Evolutionary conservation across 2,888 invertebrate genomes (phyloP).

Genomic region (Sinodicranocentrus sp.): DNA sequence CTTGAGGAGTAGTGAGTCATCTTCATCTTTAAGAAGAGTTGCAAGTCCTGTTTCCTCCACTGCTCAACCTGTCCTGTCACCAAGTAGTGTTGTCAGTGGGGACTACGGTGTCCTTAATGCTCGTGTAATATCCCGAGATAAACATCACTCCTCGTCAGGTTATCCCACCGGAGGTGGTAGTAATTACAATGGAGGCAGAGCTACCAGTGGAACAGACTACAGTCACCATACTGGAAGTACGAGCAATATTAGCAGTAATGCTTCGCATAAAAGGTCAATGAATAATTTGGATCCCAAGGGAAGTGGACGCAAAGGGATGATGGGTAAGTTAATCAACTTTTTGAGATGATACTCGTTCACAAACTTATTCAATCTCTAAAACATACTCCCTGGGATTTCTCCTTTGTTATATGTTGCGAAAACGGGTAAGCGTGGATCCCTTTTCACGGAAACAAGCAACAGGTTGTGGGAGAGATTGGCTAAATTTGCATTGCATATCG

Average conservation of each 20-base stretch:
- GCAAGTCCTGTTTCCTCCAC: conserved; percentile 45
- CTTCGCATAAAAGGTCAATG: conserved; percentile 71
- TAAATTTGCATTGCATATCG: no score
- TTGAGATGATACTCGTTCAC: no score
- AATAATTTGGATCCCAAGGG: conserved; percentile 72
- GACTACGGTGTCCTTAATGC: conserved; percentile 44
- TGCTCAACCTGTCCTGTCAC: conserved; percentile 34
- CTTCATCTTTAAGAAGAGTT: conserved; percentile 51
- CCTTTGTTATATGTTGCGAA: no score
- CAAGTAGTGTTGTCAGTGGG: conserved; percentile 30
- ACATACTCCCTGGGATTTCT: no score
- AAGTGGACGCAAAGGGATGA: conserved; percentile 70
- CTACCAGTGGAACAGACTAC: conserved; percentile 50
- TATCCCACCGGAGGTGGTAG: conserved; percentile 24
- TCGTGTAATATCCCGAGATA: conserved; percentile 43
- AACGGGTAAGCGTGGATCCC: no score
- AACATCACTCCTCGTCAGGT: no score
- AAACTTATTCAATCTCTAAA: not conserved
- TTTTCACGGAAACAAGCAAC: no score
- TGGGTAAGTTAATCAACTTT: conserved; percentile 67
- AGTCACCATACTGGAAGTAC: conserved; percentile 9
- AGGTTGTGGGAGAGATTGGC: no score
- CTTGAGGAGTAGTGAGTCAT: conserved; percentile 56
- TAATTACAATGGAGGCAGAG: conserved; percentile 37
- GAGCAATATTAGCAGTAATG: conserved; percentile 9